These are phyloP conservation scores for Hypotaenidia philippensis DNA, from an alignment of 2,797 vertebrate species.

Conservation along the genomic window DNA sequence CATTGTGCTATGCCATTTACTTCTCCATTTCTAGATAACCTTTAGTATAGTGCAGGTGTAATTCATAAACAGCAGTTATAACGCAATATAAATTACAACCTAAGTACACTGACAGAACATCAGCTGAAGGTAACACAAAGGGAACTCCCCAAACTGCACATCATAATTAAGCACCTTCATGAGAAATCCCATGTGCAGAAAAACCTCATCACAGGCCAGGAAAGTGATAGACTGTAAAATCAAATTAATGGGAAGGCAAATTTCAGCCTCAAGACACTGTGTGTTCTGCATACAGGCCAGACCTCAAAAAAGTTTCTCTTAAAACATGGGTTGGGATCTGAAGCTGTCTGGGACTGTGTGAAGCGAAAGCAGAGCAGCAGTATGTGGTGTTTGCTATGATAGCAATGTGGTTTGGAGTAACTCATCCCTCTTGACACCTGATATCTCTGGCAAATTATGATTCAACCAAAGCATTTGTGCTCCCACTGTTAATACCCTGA, in stretches of 20 bases:
- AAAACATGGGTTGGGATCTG: neutral
- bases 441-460: neutral
- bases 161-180: neutral
- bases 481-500: neutral
- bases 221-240: neutral
- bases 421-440: neutral
- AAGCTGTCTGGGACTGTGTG: neutral
- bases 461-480: neutral
- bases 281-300: neutral
- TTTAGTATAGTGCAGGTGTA: neutral
- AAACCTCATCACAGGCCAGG: neutral
- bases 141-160: neutral
- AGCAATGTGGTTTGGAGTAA: neutral
- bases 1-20: neutral
- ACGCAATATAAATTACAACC: neutral
- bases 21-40: neutral
- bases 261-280: neutral
- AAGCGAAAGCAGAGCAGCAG: neutral
- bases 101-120: neutral
- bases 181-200: neutral
- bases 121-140: neutral
- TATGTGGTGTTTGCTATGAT: rapidly evolving
- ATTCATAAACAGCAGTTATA: neutral
- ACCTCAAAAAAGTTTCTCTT: neutral
- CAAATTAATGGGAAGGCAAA: neutral